A percentile compares a stretch with the other conserved stretches of the same genome.
phyloP scores from a whole-genome alignment of 2,888 invertebrate genomes.

The Aelia acuminata region DNA sequence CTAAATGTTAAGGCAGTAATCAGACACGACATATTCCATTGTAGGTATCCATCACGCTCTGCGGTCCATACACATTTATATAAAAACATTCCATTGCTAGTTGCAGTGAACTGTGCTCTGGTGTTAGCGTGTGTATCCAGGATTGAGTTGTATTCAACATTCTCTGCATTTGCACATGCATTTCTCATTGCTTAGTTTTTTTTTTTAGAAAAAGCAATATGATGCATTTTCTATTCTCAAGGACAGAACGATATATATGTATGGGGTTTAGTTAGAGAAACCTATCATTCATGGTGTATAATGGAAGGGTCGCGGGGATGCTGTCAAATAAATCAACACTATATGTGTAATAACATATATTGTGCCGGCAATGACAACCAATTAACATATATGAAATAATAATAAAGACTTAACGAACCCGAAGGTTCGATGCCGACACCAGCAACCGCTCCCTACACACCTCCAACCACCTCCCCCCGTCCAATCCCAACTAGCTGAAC shows the following conservation, averaged over 20 bases:
- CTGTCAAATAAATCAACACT: too few relatives aligned
- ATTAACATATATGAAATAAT: too few relatives aligned
- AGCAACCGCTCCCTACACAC: too few relatives aligned
- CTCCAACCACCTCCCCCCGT: too few relatives aligned
- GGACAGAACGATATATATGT: not conserved
- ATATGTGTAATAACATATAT: too few relatives aligned
- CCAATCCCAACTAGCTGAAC: too few relatives aligned
- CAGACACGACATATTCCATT: constrained; percentile 30
- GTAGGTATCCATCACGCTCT: constrained; percentile 15
- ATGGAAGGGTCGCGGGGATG: too few relatives aligned
- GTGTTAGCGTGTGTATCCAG: not conserved
- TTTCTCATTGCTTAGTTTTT: not conserved
- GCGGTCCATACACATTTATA: not conserved
- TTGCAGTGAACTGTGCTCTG: not conserved
- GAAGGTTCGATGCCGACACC: too few relatives aligned
- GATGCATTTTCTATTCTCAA: not conserved
- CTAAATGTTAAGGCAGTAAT: not conserved
- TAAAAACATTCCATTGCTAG: constrained; percentile 3
- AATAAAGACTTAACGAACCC: too few relatives aligned
- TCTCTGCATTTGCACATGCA: not conserved
- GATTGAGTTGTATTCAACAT: constrained; percentile 17
- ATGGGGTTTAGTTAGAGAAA: too few relatives aligned
- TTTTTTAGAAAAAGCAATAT: not conserved
- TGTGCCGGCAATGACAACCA: too few relatives aligned
- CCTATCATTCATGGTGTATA: too few relatives aligned